These are phyloP conservation scores for Chloropsis hardwickii DNA, from an alignment of 2,113 vertebrate genomes.

Conservation along the genomic window DNA sequence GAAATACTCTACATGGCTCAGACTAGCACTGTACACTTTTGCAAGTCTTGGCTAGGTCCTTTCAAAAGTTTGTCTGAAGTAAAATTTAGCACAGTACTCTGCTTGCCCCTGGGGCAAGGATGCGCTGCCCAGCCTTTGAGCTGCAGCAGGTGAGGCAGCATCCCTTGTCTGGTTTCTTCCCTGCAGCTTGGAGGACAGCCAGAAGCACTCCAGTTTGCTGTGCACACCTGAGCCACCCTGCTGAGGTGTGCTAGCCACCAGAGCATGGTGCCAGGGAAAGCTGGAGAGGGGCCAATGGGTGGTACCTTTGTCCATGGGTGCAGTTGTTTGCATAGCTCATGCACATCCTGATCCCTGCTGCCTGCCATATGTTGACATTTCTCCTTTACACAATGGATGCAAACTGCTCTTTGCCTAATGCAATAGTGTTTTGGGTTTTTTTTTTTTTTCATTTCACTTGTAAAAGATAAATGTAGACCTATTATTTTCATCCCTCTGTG, in stretches of 20 bases:
- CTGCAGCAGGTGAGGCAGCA: background rate
- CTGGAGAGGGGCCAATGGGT: background rate
- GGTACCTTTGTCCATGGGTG: background rate
- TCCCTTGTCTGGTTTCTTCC: accelerated
- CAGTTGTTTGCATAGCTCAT: constrained; percentile 18
- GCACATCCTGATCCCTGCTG: background rate
- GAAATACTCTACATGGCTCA: background rate
- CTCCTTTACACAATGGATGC: background rate
- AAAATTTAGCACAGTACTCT: accelerated
- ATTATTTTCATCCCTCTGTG: background rate
- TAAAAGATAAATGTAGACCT: background rate
- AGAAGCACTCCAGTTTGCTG: accelerated
- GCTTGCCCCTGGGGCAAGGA: background rate
- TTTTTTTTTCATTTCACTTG: background rate
- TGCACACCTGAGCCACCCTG: background rate
- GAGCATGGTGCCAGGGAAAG: accelerated
- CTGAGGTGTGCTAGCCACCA: background rate
- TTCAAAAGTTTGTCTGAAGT: background rate
- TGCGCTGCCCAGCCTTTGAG: accelerated
- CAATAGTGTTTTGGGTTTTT: background rate
- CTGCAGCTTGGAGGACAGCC: background rate
- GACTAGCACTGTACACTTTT: background rate
- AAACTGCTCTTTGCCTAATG: background rate
- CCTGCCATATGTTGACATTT: constrained; percentile 23
- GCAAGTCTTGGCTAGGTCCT: background rate